Evolutionary conservation across 2,888 invertebrate species (phyloP).

Genomic region (Calliphora vomitoria): DNA sequence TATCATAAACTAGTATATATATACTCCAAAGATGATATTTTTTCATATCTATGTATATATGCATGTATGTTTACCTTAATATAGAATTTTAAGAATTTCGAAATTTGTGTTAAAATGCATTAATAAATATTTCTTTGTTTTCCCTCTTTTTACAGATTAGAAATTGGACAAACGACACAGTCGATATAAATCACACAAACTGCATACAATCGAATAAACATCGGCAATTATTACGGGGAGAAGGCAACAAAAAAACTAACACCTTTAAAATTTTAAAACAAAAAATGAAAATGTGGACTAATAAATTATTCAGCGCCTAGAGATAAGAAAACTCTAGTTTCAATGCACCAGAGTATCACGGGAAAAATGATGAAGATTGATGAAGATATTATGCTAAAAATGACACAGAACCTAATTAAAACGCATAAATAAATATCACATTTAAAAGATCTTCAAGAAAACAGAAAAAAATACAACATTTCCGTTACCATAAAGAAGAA

Average conservation of each 20-base stretch:
- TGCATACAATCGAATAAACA: not conserved
- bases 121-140: constrained; percentile 49
- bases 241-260: constrained; percentile 16
- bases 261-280: constrained; percentile 19
- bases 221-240: not conserved
- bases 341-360: not conserved
- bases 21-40: not conserved
- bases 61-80: too few relatives aligned
- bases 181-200: constrained; percentile 45
- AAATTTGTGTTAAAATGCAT: constrained; percentile 15
- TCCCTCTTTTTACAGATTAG: constrained; percentile 56
- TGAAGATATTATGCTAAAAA: constrained; percentile 54
- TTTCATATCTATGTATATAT: not conserved
- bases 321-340: not conserved
- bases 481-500: constrained; percentile 21
- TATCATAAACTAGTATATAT: constrained; percentile 9
- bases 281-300: constrained; percentile 30
- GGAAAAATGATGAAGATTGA: constrained; percentile 46
- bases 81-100: constrained; percentile 6
- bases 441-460: constrained; percentile 14
- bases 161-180: constrained; percentile 59
- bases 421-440: constrained; percentile 49
- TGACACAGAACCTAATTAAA: constrained; percentile 58
- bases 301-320: constrained; percentile 29
- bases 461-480: constrained; percentile 30